Percentiles rank a stretch among this genome's conserved stretches.
These are phyloP conservation scores for Psammodynastes pulverulentus DNA, from an alignment of 2,113 vertebrate species.

Conservation along the genomic window DNA sequence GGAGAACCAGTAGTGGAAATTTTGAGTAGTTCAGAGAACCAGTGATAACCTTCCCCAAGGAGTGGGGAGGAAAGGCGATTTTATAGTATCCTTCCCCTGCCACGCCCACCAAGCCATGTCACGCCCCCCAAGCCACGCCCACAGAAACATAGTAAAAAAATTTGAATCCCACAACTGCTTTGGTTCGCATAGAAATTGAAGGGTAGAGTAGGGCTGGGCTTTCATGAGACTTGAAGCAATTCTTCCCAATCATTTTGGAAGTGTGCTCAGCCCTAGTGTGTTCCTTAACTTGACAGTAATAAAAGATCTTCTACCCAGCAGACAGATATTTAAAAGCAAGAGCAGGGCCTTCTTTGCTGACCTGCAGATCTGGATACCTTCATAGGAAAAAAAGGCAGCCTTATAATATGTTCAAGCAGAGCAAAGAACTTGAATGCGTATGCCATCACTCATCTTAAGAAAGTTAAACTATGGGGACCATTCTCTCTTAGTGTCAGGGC, in stretches of 20 bases:
- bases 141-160: too few species aligned
- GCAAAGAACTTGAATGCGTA: not conserved
- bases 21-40: too few species aligned
- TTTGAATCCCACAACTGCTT: too few species aligned
- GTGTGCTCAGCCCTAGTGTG: not conserved
- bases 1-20: too few species aligned
- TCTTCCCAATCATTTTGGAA: not conserved
- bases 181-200: not conserved
- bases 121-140: too few species aligned
- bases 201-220: not conserved
- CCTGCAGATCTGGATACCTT: not conserved
- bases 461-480: not conserved
- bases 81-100: too few species aligned
- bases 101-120: too few species aligned
- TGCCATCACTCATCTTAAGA: not conserved
- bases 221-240: not conserved
- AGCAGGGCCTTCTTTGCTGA: not conserved
- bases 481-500: not conserved
- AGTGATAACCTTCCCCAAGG: too few species aligned
- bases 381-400: not conserved
- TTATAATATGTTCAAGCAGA: not conserved
- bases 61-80: too few species aligned
- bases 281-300: not conserved
- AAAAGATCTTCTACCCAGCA: not conserved
- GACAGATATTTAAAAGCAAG: not conserved